Conservation (phyloP, 2,113 vertebrate species). For the Loxodonta africana region DNA sequence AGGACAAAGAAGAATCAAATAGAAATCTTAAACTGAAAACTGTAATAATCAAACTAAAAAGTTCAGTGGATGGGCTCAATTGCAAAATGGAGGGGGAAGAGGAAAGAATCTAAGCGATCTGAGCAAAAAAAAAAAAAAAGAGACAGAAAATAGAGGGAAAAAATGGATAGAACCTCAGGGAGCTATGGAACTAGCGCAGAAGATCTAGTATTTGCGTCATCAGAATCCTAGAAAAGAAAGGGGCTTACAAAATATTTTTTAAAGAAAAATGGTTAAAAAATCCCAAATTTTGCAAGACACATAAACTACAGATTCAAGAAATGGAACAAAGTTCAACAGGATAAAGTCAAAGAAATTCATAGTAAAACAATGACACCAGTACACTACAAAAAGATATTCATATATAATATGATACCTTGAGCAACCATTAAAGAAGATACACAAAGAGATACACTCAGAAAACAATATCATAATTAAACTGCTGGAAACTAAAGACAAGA, state of each 20-base stretch:
- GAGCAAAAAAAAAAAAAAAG: not conserved
- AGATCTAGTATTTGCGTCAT: not conserved
- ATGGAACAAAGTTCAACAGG: not conserved
- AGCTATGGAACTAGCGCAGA: not conserved
- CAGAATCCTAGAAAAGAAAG: not conserved
- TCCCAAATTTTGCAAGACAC: not conserved
- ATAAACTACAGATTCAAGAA: not conserved
- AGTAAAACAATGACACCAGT: not conserved
- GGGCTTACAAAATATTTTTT: not conserved
- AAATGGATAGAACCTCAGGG: not conserved
- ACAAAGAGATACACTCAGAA: not conserved
- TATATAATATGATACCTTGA: not conserved
- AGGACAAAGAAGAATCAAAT: not conserved
- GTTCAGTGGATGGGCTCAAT: not conserved
- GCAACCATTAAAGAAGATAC: not conserved
- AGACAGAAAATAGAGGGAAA: not conserved
- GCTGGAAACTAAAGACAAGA: not conserved
- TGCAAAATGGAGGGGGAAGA: not conserved
- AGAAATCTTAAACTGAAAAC: not conserved
- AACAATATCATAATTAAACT: not conserved
- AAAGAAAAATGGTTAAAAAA: not conserved
- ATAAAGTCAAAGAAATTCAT: not conserved
- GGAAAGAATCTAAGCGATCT: not conserved
- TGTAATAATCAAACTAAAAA: not conserved
- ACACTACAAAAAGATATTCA: not conserved